These are phyloP conservation scores for Globodera ellingtonae DNA, from an alignment of 1,140 invertebrate species.

Conservation along the genomic window DNA sequence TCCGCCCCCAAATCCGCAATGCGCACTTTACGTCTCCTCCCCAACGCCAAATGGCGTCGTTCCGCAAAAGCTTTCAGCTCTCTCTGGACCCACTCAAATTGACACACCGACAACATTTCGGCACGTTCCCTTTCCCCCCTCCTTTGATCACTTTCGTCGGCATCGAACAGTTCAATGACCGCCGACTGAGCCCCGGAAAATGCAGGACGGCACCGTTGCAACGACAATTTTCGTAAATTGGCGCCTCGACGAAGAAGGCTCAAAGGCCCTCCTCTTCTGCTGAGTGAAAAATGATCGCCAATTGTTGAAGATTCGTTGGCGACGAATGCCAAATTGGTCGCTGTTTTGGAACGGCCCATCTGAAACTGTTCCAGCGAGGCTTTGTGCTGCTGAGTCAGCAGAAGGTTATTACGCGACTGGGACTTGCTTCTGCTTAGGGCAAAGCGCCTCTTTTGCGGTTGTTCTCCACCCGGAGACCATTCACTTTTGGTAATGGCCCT, in stretches of 20 bases:
- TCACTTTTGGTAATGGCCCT: background rate
- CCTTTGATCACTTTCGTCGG: constrained; percentile 30
- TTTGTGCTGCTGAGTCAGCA: constrained; percentile 14
- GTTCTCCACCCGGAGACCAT: constrained; percentile 3
- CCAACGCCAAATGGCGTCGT: constrained; percentile 28
- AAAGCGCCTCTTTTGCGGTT: background rate
- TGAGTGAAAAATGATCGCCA: background rate
- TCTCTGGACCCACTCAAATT: constrained; percentile 35
- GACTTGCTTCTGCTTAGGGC: constrained; percentile 35
- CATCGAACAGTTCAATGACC: constrained; percentile 41
- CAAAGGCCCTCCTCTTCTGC: background rate
- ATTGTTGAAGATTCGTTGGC: background rate
- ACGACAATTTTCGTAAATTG: constrained; percentile 2
- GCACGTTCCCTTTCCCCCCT: constrained; percentile 6
- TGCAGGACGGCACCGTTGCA: background rate
- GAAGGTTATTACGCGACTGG: constrained; percentile 29
- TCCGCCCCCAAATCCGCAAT: constrained; percentile 37
- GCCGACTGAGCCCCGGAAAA: constrained; percentile 21
- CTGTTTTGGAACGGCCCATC: constrained; percentile 33
- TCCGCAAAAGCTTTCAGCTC: constrained; percentile 33
- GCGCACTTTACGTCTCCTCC: constrained; percentile 21
- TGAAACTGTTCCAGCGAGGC: constrained; percentile 17
- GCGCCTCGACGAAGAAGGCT: background rate
- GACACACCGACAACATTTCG: background rate
- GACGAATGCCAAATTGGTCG: constrained; percentile 24